Evolutionary conservation across 1,140 invertebrate species (phyloP), one percentile per base, ranked within the genome.

Genomic region (Tetragnatha versicolor): DNA sequence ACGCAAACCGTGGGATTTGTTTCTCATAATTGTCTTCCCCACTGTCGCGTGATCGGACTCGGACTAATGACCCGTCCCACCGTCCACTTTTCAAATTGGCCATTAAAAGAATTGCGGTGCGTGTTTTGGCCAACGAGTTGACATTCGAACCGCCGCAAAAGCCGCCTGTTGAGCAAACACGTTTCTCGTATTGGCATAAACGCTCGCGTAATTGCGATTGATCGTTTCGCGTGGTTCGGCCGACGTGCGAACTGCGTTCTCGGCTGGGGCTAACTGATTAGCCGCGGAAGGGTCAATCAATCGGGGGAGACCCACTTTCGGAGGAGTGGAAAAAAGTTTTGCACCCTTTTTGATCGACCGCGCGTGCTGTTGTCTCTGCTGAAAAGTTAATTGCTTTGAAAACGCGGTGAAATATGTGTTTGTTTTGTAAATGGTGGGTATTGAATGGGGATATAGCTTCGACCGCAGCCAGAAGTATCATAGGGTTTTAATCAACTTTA

Each of bases 31-130:
- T n/a, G n/a, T n/a, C n/a, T n/a, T n/a, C 2, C 37, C 20, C 20
- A 65, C 10, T 37, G 27, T 39, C 12, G 37, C 61, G 61, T 65
- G 61, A 65, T n/a, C 33, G 42, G 39, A 65, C 22, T 42, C 61
- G 20, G 58, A 75, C 29, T 75, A 75, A 75, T 75, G 72, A 58
- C 31, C 72, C 58, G 58, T 61, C 42, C n/a, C n/a, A n/a, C 47
- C 33, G 20, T 58, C 33, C 55, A 35, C 29, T 35, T 33, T 25
- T 61, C 37, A 63, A 75, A 63, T 42, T 9, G n/a, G 39, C 72
- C 72, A 75, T 75, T 75, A 75, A 61, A 61, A 61, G 58, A 63
- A 75, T 75, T 75, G 58, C 31, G 55, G 35, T 31, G 37, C 25
- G 14, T 72, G 29, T 42, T 58, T 17, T 31, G 20, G 22, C 39